Percentiles rank a stretch among this genome's conserved stretches.
Evolutionary conservation across 2,888 invertebrate species (phyloP).

Genomic region (Scaptomyza reducta): DNA sequence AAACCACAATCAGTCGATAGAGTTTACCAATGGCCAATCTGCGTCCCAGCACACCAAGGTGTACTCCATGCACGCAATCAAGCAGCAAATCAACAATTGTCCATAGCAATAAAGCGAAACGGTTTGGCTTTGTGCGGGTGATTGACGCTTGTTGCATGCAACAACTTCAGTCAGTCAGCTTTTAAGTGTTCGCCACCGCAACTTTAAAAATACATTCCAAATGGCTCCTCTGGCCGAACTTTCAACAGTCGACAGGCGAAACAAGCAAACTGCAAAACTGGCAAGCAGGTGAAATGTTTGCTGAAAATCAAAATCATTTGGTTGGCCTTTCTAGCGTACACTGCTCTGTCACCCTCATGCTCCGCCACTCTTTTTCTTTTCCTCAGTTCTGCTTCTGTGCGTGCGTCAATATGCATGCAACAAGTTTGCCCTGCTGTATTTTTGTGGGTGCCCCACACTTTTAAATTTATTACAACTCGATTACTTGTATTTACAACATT

Average conservation of each 20-base stretch:
- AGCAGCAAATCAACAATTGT: conserved; percentile 80
- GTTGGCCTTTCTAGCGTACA: conserved; percentile 65
- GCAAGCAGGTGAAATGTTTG: conserved; percentile 77
- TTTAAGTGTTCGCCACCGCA: conserved; percentile 79
- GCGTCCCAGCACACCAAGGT: conserved; percentile 24
- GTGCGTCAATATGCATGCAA: conserved; percentile 79
- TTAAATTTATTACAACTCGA: conserved; percentile 79
- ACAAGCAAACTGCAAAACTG: conserved; percentile 15
- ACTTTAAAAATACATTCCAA: conserved; percentile 57
- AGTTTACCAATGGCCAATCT: conserved; percentile 28
- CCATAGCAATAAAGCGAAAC: conserved; percentile 78
- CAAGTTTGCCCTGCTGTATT: conserved; percentile 61
- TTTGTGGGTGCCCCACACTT: conserved; percentile 77
- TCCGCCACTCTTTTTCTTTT: neutral
- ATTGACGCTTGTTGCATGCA: conserved; percentile 80
- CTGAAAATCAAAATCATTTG: conserved; percentile 67
- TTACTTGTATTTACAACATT: conserved; percentile 80
- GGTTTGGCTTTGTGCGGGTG: conserved; percentile 76
- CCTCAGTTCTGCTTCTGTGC: conserved; percentile 45
- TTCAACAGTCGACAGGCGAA: conserved; percentile 53
- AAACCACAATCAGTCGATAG: conserved; percentile 62
- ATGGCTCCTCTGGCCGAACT: conserved; percentile 66
- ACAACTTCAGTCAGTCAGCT: conserved; percentile 69
- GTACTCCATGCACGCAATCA: conserved; percentile 72
- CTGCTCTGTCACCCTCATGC: neutral